Percentiles rank a stretch among this genome's conserved stretches.
phyloP scores from a whole-genome alignment of 2,113 vertebrate genomes.

The Coregonus clupeaformis region DNA sequence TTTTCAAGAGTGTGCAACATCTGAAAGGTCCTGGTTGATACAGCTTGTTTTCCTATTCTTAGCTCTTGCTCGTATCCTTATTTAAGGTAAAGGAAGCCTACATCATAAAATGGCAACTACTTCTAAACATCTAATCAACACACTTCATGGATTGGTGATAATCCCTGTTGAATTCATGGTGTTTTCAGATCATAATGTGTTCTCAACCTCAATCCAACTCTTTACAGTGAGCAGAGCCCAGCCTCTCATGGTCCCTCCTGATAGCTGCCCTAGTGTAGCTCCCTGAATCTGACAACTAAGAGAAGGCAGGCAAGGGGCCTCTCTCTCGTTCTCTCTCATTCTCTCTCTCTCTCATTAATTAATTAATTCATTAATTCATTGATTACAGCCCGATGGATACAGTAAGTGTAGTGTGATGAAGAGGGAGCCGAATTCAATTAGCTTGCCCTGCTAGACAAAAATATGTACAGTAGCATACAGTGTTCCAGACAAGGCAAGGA shows the following conservation, averaged over 20 bases:
- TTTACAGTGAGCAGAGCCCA: slow-evolving; percentile 13
- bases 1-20: no score
- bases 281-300: slow-evolving; percentile 62
- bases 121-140: no score
- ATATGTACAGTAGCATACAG: slow-evolving; percentile 38
- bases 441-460: slow-evolving; percentile 42
- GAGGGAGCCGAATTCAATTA: slow-evolving; percentile 66
- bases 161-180: no score
- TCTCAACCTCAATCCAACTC: slow-evolving; percentile 49
- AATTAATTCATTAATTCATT: slow-evolving; percentile 52
- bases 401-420: slow-evolving; percentile 57
- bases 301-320: slow-evolving; percentile 35
- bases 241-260: neutral
- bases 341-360: no score
- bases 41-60: no score
- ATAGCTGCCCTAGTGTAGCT: slow-evolving; percentile 21
- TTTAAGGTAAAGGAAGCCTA: no score
- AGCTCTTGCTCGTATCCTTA: no score
- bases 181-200: slow-evolving; percentile 9
- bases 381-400: slow-evolving; percentile 55
- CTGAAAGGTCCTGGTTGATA: no score
- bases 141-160: no score
- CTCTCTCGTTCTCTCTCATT: neutral
- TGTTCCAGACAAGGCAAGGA: no score
- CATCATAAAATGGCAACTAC: no score